A percentile compares a stretch with the other conserved stretches of the same genome.
Evolutionary conservation across 2,113 vertebrate genomes (phyloP).

Genomic region (Nothobranchius furzeri): DNA sequence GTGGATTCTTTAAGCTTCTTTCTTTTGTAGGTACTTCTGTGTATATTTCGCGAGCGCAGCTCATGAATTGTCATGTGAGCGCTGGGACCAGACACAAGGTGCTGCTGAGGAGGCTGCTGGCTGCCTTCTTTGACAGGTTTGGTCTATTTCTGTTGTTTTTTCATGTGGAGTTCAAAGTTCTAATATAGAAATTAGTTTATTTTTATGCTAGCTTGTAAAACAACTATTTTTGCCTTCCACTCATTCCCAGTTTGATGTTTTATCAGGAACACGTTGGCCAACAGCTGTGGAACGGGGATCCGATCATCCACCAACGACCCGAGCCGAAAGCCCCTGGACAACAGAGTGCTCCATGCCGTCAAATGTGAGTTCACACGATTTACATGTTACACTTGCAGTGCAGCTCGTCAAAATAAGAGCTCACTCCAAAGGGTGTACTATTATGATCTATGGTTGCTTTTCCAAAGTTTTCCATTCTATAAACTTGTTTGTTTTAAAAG

Average conservation of each 20-base stretch:
- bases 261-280: constrained; percentile 91
- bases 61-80: constrained; percentile 98
- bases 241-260: constrained; percentile 14
- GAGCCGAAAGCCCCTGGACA: constrained; percentile 92
- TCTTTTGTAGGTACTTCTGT: constrained; percentile 87
- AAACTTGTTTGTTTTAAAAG: too few relatives aligned
- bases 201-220: constrained; percentile 3
- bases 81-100: constrained; percentile 95
- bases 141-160: constrained; percentile 56
- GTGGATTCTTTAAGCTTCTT: not conserved
- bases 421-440: too few relatives aligned
- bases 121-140: constrained; percentile 95
- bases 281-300: constrained; percentile 95
- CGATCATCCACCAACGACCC: constrained; percentile 94
- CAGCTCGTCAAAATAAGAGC: too few relatives aligned
- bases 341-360: constrained; percentile 92
- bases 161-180: constrained; percentile 38
- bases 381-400: too few relatives aligned
- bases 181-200: constrained; percentile 35
- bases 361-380: constrained; percentile 83
- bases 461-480: too few relatives aligned
- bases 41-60: constrained; percentile 93
- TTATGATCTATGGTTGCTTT: too few relatives aligned
- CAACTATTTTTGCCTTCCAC: constrained; percentile 32
- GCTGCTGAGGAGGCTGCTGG: constrained; percentile 90